Conservation (phyloP, 2,888 invertebrate genomes). For the Pollenia amentaria region DNA sequence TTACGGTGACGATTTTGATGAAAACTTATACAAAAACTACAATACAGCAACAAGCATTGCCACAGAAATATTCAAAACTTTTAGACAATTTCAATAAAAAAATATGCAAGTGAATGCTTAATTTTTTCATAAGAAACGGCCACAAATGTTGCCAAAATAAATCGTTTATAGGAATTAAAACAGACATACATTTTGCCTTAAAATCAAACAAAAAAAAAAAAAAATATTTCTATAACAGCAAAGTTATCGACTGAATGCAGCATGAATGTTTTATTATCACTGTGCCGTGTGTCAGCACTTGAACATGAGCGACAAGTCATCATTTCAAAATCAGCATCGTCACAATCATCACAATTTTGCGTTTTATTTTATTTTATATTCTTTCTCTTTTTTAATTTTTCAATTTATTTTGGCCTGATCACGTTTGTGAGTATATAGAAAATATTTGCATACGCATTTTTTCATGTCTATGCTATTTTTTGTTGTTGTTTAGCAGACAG, state of each 20-base stretch:
- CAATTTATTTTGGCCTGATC: conserved; percentile 36
- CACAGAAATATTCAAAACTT: conserved; percentile 47
- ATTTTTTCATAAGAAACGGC: conserved; percentile 1
- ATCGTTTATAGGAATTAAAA: conserved; percentile 12
- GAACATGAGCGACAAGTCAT: conserved; percentile 52
- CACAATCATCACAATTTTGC: conserved; percentile 41
- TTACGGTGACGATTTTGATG: conserved; percentile 58
- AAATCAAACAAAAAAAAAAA: neutral
- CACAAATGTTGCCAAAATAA: conserved; percentile 31
- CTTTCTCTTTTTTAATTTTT: neutral
- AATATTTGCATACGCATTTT: conserved; percentile 62
- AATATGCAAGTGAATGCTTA: neutral
- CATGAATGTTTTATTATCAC: conserved; percentile 8
- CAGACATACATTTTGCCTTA: conserved; percentile 17
- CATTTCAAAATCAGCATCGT: conserved; percentile 54
- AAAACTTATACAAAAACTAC: conserved; percentile 32
- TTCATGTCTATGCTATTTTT: conserved; percentile 40
- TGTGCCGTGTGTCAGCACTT: conserved; percentile 31
- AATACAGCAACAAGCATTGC: neutral
- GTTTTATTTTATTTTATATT: neutral
- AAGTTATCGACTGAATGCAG: conserved; percentile 40
- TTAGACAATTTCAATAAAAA: conserved; percentile 50
- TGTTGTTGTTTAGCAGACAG: conserved; percentile 40
- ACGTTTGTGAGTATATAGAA: conserved; percentile 30
- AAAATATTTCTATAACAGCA: conserved; percentile 3